Percentiles rank a stretch among this genome's conserved stretches.
Conservation (phyloP, 1,140 invertebrate genomes). For the Myzus persicae region DNA sequence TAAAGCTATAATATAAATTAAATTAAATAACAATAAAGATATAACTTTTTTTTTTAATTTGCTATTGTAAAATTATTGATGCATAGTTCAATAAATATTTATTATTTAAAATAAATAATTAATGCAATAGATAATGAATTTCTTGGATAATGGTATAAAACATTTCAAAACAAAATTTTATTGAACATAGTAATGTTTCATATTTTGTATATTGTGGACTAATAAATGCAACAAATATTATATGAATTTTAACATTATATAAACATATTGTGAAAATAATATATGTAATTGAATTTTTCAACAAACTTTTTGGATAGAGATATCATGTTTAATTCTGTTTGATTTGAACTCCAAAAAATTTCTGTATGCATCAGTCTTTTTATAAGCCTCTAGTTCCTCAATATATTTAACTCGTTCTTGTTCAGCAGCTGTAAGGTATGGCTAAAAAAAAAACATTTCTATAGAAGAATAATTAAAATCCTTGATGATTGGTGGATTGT, state of each 20-base stretch:
- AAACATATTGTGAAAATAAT: not conserved
- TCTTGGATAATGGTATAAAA: not conserved
- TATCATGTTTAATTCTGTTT: conserved; percentile 68
- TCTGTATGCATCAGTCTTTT: conserved; percentile 87
- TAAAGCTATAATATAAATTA: too few species aligned
- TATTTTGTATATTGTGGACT: too few species aligned
- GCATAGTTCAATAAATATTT: not conserved
- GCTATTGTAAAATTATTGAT: too few species aligned
- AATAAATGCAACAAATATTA: not conserved
- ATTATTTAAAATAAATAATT: not conserved
- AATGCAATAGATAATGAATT: not conserved
- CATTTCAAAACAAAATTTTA: too few species aligned
- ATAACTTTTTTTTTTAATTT: too few species aligned
- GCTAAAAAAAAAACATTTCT: conserved; percentile 66
- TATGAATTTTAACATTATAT: not conserved
- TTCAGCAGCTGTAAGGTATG: conserved; percentile 90
- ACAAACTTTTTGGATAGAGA: not conserved
- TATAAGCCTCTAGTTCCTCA: conserved; percentile 86
- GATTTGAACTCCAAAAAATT: conserved; percentile 76
- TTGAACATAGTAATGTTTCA: too few species aligned
- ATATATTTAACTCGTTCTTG: conserved; percentile 88
- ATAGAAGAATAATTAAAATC: conserved; percentile 17
- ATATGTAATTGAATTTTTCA: not conserved
- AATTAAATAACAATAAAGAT: too few species aligned
- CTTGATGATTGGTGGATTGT: not conserved